Conservation (phyloP, 2,888 invertebrate genomes). For the Eumacrocentrus americanus region DNA sequence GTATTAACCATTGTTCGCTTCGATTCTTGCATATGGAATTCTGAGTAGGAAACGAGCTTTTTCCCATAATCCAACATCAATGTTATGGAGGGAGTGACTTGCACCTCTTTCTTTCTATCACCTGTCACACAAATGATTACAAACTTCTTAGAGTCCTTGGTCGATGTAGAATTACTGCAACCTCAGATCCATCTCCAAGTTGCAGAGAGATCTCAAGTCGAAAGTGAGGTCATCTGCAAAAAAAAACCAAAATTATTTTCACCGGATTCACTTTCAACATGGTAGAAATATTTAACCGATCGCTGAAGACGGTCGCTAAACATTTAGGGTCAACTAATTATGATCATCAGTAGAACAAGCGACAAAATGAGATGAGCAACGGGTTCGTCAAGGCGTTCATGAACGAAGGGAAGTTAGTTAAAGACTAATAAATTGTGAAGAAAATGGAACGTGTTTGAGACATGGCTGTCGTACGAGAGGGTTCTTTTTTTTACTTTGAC, state of each 20-base stretch:
- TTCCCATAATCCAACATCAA: constrained; percentile 62
- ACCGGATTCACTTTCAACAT: too few relatives aligned
- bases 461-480: constrained; percentile 25
- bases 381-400: constrained; percentile 37
- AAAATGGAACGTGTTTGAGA: constrained; percentile 33
- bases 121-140: constrained; percentile 69
- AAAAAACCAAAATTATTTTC: background rate
- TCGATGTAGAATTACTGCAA: constrained; percentile 62
- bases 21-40: constrained; percentile 59
- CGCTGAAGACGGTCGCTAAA: constrained; percentile 5
- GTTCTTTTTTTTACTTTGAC: too few relatives aligned
- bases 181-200: constrained; percentile 65
- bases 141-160: constrained; percentile 68
- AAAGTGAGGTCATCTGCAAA: too few relatives aligned
- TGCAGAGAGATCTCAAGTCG: constrained; percentile 33
- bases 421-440: too few relatives aligned
- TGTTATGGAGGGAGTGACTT: constrained; percentile 58
- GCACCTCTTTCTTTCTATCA: constrained; percentile 63
- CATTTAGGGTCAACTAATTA: constrained; percentile 15
- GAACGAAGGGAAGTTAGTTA: constrained; percentile 10
- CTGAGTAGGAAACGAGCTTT: constrained; percentile 57
- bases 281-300: too few relatives aligned
- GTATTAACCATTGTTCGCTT: constrained; percentile 67
- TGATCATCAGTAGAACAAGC: constrained; percentile 1
- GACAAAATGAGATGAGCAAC: constrained; percentile 30